phyloP scores from a whole-genome alignment of 53 echinoderm and acorn worm species.

The Paracentrotus lividus region DNA sequence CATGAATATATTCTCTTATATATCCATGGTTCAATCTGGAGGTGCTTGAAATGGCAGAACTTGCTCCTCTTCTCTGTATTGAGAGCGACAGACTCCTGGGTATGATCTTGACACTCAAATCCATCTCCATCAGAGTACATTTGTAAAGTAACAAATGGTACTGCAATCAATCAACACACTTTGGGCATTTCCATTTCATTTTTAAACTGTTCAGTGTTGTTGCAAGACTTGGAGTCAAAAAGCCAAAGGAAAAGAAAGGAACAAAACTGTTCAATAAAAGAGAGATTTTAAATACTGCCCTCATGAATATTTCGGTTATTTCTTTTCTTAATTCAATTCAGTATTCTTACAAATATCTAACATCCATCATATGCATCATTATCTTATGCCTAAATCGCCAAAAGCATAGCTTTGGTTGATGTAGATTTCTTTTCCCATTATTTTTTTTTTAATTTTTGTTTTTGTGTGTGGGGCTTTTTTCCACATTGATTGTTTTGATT shows the following conservation, averaged over 20 bases:
- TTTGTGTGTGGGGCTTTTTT: too few relatives aligned
- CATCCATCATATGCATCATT: too few relatives aligned
- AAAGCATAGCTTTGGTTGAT: too few relatives aligned
- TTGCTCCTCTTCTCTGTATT: not conserved
- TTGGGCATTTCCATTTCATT: not conserved
- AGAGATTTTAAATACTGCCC: too few relatives aligned
- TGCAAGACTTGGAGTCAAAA: not conserved
- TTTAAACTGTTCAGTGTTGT: not conserved
- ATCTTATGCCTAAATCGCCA: too few relatives aligned
- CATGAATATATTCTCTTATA: too few relatives aligned
- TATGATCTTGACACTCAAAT: not conserved
- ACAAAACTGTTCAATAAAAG: not conserved
- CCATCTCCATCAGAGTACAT: not conserved
- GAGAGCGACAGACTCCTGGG: slow-evolving; percentile 3
- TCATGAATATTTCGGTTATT: too few relatives aligned
- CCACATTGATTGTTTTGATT: too few relatives aligned
- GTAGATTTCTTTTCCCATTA: too few relatives aligned
- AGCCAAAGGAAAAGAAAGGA: not conserved
- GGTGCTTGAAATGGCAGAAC: not conserved
- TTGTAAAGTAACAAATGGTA: not conserved
- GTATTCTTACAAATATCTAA: too few relatives aligned
- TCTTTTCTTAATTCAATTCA: too few relatives aligned
- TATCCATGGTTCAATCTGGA: not conserved
- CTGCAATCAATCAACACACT: not conserved
- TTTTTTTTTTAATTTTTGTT: too few relatives aligned